Conservation (phyloP, 2,113 vertebrate genomes). For the Crocuta crocuta region DNA sequence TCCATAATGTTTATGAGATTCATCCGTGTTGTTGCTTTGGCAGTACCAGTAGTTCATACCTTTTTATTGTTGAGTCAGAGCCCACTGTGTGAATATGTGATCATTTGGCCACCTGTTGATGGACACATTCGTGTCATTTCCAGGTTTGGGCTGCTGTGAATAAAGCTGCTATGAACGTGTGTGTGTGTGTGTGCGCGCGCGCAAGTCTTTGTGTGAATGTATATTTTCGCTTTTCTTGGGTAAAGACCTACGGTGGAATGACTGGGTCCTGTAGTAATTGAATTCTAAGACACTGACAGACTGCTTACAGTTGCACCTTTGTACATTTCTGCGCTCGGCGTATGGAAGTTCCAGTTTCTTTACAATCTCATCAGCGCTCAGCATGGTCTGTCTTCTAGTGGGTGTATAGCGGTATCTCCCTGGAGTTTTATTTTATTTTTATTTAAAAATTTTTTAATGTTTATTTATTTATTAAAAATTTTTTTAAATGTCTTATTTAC, state of each 20-base stretch:
- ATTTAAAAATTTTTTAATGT: no score
- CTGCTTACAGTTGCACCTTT: neutral
- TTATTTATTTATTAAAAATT: no score
- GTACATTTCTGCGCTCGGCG: rapidly evolving
- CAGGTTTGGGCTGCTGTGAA: neutral
- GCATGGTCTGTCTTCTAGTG: neutral
- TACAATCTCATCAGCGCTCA: neutral
- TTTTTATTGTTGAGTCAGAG: neutral
- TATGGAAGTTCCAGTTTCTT: neutral
- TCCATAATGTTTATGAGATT: slow-evolving; percentile 29
- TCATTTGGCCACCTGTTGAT: neutral
- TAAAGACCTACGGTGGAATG: neutral
- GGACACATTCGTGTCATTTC: neutral
- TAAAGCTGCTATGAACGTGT: neutral
- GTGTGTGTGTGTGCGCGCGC: no score
- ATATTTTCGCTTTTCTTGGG: neutral
- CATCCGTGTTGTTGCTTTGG: neutral
- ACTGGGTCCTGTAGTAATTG: neutral
- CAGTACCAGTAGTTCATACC: neutral
- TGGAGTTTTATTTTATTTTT: neutral
- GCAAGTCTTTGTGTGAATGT: neutral
- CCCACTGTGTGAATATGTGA: neutral
- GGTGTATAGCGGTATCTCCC: neutral
- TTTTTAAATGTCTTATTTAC: no score
- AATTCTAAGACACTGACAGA: neutral